A percentile compares a stretch with the other conserved stretches of the same genome.
These are phyloP conservation scores for Girardinichthys multiradiatus DNA, from an alignment of 2,113 vertebrate genomes.

Conservation along the genomic window DNA sequence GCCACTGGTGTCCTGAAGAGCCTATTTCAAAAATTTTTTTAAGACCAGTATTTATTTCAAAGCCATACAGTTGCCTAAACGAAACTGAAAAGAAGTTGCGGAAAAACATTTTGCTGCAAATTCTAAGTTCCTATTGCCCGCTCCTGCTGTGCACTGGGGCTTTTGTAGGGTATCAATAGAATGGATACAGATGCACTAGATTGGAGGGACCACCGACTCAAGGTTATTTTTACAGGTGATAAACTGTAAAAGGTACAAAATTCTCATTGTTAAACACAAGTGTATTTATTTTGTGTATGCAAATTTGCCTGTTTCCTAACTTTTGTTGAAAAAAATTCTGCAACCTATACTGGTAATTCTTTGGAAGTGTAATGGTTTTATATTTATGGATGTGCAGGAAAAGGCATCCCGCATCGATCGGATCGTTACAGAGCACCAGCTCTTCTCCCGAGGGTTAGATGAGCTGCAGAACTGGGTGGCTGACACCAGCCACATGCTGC, in stretches of 20 bases:
- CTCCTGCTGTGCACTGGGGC: constrained; percentile 43
- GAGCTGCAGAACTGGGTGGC: constrained; percentile 94
- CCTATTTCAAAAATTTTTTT: too few species aligned
- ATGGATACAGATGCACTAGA: constrained; percentile 84
- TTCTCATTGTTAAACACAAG: constrained; percentile 20
- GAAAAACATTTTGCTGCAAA: too few species aligned
- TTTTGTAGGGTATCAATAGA: constrained; percentile 82
- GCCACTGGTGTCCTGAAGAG: too few species aligned
- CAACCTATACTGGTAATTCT: background rate
- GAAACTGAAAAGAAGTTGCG: too few species aligned
- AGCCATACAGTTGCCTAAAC: too few species aligned
- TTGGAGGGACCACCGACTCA: constrained; percentile 41
- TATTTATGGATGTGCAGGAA: constrained; percentile 81
- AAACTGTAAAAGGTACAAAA: constrained; percentile 26
- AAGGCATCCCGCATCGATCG: constrained; percentile 92
- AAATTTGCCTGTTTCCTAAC: background rate
- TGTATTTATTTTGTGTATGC: constrained; percentile 26
- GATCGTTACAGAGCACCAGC: constrained; percentile 90
- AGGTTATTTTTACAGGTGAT: constrained; percentile 26
- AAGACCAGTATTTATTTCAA: too few species aligned
- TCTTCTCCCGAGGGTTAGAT: constrained; percentile 87
- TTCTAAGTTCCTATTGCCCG: too few species aligned
- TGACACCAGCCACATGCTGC: constrained; percentile 89
- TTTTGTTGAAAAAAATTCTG: background rate
- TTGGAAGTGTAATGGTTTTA: background rate